These are phyloP conservation scores for Pseudomugil tenellus DNA, from an alignment of 2,797 vertebrate genomes.

Conservation along the genomic window DNA sequence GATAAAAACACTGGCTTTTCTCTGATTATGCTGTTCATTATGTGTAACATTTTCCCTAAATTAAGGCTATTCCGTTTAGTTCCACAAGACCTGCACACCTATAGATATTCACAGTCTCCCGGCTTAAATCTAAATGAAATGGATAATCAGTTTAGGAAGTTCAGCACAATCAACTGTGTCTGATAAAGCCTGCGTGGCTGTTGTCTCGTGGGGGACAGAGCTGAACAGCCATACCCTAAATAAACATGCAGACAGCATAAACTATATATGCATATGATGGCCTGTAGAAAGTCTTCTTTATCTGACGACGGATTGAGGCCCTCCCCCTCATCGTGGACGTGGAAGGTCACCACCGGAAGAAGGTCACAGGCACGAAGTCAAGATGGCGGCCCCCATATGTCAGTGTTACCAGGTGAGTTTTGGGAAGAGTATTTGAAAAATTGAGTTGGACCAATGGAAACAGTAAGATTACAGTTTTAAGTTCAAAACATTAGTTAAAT, in stretches of 20 bases:
- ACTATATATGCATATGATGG: background rate
- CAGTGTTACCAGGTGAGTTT: slow-evolving; percentile 82
- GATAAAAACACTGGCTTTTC: slow-evolving; percentile 35
- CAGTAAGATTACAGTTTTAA: accelerated
- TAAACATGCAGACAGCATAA: background rate
- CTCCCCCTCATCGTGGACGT: slow-evolving; percentile 23
- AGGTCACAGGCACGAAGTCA: slow-evolving; percentile 66
- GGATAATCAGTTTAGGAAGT: no score
- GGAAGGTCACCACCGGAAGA: slow-evolving; percentile 74
- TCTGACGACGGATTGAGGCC: background rate
- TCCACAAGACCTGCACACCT: no score
- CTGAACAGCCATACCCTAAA: background rate
- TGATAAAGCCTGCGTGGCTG: no score
- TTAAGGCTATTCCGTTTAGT: no score
- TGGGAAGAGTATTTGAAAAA: background rate
- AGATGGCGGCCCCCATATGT: slow-evolving; percentile 86
- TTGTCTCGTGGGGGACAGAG: no score
- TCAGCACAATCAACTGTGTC: no score
- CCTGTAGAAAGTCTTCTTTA: background rate
- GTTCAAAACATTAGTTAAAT: accelerated
- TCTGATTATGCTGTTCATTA: background rate
- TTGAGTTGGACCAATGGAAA: accelerated
- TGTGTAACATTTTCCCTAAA: background rate
- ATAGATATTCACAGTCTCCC: no score
- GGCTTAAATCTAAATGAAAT: no score